These are phyloP conservation scores for Panopea generosa DNA, from an alignment of 2,888 invertebrate species.

Conservation along the genomic window DNA sequence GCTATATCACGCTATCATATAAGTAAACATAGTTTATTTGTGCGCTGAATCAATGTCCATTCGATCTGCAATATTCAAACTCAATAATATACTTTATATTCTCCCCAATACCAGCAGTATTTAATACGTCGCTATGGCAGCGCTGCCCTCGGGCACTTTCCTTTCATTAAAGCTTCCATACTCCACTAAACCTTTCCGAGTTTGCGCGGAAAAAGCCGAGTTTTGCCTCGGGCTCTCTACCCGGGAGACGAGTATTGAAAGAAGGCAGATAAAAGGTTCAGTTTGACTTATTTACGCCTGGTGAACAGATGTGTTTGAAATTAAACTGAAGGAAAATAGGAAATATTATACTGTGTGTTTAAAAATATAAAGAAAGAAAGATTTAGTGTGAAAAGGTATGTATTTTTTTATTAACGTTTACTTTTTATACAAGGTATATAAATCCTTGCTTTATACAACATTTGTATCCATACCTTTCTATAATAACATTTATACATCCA, in stretches of 20 bases:
- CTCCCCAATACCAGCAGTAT: slow-evolving; percentile 25
- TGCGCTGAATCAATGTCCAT: no score
- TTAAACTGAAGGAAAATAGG: background rate
- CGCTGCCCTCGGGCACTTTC: slow-evolving; percentile 1
- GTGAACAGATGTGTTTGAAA: slow-evolving; percentile 5
- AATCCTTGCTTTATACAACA: no score
- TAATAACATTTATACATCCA: no score
- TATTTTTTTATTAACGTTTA: no score
- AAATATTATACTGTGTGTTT: background rate
- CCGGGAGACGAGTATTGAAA: slow-evolving; percentile 8
- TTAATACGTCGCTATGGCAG: slow-evolving; percentile 2
- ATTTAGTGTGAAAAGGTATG: background rate
- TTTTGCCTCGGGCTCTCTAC: slow-evolving; percentile 1
- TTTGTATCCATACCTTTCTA: no score
- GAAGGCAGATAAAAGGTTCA: slow-evolving; percentile 10
- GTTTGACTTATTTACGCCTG: slow-evolving; percentile 6
- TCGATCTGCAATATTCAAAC: slow-evolving; percentile 47
- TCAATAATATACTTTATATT: slow-evolving; percentile 54
- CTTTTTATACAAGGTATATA: no score
- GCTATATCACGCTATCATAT: no score
- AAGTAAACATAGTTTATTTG: no score
- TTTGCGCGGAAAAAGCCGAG: slow-evolving; percentile 15
- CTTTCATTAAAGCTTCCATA: slow-evolving; percentile 12
- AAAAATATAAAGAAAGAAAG: background rate
- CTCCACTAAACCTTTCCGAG: slow-evolving; percentile 3